phyloP scores from a whole-genome alignment of 2,888 invertebrate genomes.

The Diarsia brunnea region DNA sequence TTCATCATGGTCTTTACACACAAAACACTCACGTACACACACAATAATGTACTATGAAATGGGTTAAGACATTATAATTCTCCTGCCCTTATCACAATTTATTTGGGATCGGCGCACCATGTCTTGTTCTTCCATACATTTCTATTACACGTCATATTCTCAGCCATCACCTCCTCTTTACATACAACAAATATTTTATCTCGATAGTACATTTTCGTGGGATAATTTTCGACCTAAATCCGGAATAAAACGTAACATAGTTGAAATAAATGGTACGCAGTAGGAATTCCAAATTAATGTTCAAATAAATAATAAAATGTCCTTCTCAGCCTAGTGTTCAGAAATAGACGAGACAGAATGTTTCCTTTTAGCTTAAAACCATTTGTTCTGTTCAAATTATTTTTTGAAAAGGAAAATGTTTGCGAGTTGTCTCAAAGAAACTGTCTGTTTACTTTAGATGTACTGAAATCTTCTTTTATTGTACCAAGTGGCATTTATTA shows the following conservation, averaged over 20 bases:
- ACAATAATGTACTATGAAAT: not conserved
- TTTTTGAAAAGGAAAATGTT: slow-evolving; percentile 38
- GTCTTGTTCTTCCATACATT: too few species aligned
- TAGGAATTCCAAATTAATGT: not conserved
- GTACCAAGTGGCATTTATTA: slow-evolving; percentile 12
- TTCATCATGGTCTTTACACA: not conserved
- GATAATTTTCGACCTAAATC: not conserved
- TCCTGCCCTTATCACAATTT: too few species aligned
- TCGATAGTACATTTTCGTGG: not conserved
- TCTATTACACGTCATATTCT: too few species aligned
- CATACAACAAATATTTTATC: not conserved
- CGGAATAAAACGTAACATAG: too few species aligned
- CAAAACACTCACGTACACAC: too few species aligned
- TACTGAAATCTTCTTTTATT: slow-evolving; percentile 25
- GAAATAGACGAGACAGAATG: slow-evolving; percentile 26
- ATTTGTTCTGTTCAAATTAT: slow-evolving; percentile 36
- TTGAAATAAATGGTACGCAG: not conserved
- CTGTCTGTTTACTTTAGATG: slow-evolving; percentile 19
- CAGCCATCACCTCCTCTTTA: not conserved
- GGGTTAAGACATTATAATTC: not conserved
- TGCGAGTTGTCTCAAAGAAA: slow-evolving; percentile 26
- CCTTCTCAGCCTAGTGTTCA: not conserved
- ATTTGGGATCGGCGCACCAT: too few species aligned
- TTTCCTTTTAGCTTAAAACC: slow-evolving; percentile 30
- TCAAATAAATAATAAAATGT: not conserved